Conservation (phyloP, 2,113 vertebrate genomes). For the Aptenodytes forsteri region DNA sequence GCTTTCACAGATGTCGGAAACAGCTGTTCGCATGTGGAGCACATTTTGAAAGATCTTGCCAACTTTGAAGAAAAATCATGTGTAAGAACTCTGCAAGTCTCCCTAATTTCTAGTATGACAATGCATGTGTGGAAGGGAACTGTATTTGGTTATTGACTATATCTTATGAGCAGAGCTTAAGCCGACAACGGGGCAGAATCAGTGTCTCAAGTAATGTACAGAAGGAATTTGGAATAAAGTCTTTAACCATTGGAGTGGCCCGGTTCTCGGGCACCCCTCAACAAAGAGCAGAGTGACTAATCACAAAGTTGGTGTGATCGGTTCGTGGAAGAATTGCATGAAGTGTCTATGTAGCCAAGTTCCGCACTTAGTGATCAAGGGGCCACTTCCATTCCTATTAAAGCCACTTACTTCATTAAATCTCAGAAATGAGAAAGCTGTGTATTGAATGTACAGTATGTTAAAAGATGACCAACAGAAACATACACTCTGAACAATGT, state of each 20-base stretch:
- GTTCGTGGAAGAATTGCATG: neutral
- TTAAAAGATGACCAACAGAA: neutral
- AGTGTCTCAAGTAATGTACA: neutral
- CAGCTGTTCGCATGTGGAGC: conserved; percentile 87
- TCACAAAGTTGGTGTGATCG: neutral
- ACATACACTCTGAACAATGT: neutral
- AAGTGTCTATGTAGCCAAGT: neutral
- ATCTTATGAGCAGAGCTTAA: neutral
- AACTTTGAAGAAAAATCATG: conserved; percentile 84
- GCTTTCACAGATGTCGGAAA: conserved; percentile 88
- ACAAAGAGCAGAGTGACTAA: neutral
- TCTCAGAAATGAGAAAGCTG: neutral
- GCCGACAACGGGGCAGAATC: neutral
- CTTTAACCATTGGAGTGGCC: neutral
- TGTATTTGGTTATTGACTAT: neutral
- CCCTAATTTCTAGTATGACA: neutral
- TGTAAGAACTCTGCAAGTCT: conserved; percentile 74
- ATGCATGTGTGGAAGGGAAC: neutral
- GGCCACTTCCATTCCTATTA: neutral
- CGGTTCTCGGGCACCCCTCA: neutral
- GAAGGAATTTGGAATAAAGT: neutral
- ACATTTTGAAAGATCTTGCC: conserved; percentile 86
- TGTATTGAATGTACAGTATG: neutral
- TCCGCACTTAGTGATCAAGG: neutral
- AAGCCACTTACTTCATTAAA: neutral